Conservation (phyloP, 2,888 invertebrate genomes). For the Perithous albicinctus region DNA sequence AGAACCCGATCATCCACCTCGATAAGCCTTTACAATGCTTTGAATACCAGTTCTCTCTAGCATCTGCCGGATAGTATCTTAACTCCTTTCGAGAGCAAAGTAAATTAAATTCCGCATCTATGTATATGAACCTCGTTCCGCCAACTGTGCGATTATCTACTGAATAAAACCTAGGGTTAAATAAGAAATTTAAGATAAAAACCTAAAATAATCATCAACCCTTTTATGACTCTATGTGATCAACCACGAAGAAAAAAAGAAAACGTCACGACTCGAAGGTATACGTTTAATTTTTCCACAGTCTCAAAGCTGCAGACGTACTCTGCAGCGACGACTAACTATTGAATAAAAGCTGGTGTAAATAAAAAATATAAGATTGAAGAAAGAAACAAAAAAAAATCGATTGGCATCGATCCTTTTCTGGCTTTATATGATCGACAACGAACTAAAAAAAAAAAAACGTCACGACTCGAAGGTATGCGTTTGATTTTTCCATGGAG, state of each 20-base stretch:
- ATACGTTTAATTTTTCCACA: slow-evolving; percentile 83
- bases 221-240: slow-evolving; percentile 24
- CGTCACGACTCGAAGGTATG: slow-evolving; percentile 77
- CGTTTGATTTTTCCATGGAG: slow-evolving; percentile 83
- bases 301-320: slow-evolving; percentile 77
- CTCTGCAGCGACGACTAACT: too few relatives aligned
- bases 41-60: slow-evolving; percentile 79
- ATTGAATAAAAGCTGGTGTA: too few relatives aligned
- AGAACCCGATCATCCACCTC: slow-evolving; percentile 79
- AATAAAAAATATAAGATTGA: too few relatives aligned
- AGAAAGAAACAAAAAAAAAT: slow-evolving; percentile 1
- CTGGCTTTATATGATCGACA: slow-evolving; percentile 34
- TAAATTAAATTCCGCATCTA: slow-evolving; percentile 79
- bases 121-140: neutral
- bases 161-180: slow-evolving; percentile 13
- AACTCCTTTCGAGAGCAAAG: slow-evolving; percentile 79
- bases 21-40: slow-evolving; percentile 82
- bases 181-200: slow-evolving; percentile 43
- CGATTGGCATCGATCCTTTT: slow-evolving; percentile 27
- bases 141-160: neutral
- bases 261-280: slow-evolving; percentile 75
- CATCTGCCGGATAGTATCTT: slow-evolving; percentile 81
- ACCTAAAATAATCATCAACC: too few relatives aligned
- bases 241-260: slow-evolving; percentile 30
- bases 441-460: slow-evolving; percentile 31